Base-by-base conservation (phyloP, 2,113 vertebrate genomes). In the Thamnaconus septentrionalis region DNA sequence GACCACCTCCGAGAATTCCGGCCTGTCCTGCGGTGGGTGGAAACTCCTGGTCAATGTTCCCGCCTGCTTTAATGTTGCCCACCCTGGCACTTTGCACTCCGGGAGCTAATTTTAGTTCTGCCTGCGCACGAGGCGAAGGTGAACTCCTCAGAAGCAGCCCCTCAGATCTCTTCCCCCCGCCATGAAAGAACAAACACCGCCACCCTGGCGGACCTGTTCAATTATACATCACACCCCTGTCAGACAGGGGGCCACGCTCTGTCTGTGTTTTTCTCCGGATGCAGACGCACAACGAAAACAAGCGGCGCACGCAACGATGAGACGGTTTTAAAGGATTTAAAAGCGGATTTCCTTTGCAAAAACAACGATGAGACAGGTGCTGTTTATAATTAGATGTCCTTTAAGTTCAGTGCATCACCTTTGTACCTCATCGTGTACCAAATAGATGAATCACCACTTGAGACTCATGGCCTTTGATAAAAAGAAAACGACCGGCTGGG, bases 1-100 rank as follows among this genome's bases (percentile, higher is more conserved):
- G 31, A 98, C 94, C 2, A 99, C 94, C 88, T 98, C 95, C 18
- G 95, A 96, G 78, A 98, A 98, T 73, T 96, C 94, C 0, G 95
- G 97, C 55, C 97, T 92, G 68, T 95, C 96, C 97, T 99, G 83
- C 4, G 76, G 82, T 61, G 65, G 52, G 58, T 48, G 56, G 56
- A 57, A 41, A 3, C 43, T 53, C 12, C 1, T 4, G 18, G 18
- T 31, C 18, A 31, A 31, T 31, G 18, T 31, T 31, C 18, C 18
- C 18, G 18, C 44, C 7, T 41, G 8, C n/a, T 42, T 54, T 8
- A 39, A 4, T n/a, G 8, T 6, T 47, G n/a, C 56, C 54, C 41
- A 41, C 57, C 56, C 57, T 57, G 50, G 8, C 3, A 46, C 54
- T 7, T 7, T 40, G 47, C 10, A 7, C n/a, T 56, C 59, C 47